Evolutionary conservation across 1,140 invertebrate species (phyloP).

Genomic region (Musca vetustissima): DNA sequence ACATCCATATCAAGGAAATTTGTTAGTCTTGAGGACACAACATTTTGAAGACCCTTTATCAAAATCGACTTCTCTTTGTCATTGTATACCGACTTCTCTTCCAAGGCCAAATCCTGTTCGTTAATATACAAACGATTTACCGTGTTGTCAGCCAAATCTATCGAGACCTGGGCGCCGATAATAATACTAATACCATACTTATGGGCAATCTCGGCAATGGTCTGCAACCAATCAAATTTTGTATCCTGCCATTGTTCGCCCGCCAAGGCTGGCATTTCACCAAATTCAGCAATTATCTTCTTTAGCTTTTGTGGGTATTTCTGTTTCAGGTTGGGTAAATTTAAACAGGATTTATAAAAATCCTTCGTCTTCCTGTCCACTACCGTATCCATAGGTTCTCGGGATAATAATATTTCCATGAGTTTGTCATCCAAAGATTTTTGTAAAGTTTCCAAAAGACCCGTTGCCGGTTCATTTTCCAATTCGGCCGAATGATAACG

Average conservation of each 20-base stretch:
- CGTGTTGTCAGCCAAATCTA: no score
- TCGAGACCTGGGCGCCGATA: no score
- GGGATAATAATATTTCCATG: slow-evolving; percentile 22
- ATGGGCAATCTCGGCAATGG: slow-evolving; percentile 33
- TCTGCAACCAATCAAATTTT: slow-evolving; percentile 38
- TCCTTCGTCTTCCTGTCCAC: slow-evolving; percentile 67
- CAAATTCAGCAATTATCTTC: slow-evolving; percentile 36
- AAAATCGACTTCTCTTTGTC: no score
- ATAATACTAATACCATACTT: slow-evolving; percentile 46
- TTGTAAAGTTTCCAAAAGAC: slow-evolving; percentile 12
- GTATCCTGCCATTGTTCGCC: slow-evolving; percentile 36
- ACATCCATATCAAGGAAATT: no score
- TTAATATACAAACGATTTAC: no score
- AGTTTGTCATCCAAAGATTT: slow-evolving; percentile 2
- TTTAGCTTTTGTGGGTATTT: slow-evolving; percentile 35
- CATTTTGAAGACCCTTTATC: no score
- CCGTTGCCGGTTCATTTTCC: background rate
- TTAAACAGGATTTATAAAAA: slow-evolving; percentile 82
- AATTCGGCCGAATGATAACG: slow-evolving; percentile 32
- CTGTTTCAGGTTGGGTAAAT: slow-evolving; percentile 44
- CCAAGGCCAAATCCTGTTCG: no score
- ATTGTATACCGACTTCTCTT: no score
- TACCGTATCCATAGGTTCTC: slow-evolving; percentile 29
- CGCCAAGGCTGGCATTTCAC: slow-evolving; percentile 36
- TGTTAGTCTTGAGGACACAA: no score